phyloP scores from a whole-genome alignment of 2,113 vertebrate genomes.

The Corynorhinus townsendii region DNA sequence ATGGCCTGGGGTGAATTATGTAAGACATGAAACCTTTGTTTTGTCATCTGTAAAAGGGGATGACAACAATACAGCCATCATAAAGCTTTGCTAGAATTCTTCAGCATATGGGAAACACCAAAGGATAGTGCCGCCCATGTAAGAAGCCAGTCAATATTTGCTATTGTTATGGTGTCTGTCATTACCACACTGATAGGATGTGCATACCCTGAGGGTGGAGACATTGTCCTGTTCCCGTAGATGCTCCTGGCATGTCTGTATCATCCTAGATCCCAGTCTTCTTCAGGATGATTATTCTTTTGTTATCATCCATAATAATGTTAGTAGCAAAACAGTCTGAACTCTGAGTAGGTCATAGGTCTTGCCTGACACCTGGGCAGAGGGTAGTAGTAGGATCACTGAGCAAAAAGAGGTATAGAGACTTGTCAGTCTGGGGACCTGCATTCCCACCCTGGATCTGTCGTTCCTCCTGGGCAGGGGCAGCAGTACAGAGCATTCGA shows the following conservation, averaged over 20 bases:
- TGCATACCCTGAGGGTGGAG: neutral
- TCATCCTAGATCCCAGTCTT: neutral
- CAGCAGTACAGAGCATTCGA: rapidly evolving
- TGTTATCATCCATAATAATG: neutral
- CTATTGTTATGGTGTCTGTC: too few relatives aligned
- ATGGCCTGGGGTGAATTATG: neutral
- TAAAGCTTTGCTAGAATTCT: neutral
- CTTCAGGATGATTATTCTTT: neutral
- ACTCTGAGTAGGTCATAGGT: neutral
- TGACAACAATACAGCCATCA: neutral
- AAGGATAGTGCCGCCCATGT: too few relatives aligned
- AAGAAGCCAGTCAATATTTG: neutral
- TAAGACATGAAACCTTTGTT: neutral
- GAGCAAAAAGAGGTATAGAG: too few relatives aligned
- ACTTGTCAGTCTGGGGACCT: neutral
- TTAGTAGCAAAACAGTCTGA: neutral
- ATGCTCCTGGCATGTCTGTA: too few relatives aligned
- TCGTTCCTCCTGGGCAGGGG: neutral
- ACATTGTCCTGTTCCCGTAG: neutral
- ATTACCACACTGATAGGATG: neutral
- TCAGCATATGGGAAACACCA: neutral
- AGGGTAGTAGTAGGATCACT: neutral
- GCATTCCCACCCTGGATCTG: neutral
- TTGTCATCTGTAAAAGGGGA: neutral
- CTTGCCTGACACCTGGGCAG: neutral